These are phyloP conservation scores for Zophobas morio DNA, from an alignment of 1,140 invertebrate genomes.

Conservation along the genomic window DNA sequence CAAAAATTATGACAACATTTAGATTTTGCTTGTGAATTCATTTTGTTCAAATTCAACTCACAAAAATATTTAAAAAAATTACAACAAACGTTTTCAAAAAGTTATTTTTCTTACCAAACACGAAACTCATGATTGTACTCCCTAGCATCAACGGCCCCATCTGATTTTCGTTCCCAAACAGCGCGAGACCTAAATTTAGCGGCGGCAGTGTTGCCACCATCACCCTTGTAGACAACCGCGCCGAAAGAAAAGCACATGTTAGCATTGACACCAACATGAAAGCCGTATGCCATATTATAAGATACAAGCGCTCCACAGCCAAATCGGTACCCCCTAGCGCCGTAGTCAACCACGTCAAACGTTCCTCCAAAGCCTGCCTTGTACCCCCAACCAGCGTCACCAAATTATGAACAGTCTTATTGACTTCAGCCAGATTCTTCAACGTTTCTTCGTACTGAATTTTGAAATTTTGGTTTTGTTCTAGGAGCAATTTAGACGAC, in stretches of 20 bases:
- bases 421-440: constrained; percentile 75
- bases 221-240: constrained; percentile 57
- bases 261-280: constrained; percentile 65
- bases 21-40: no score
- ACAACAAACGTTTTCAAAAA: no score
- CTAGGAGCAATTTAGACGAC: constrained; percentile 70
- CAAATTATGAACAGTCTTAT: constrained; percentile 72
- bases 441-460: constrained; percentile 72
- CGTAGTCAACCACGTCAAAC: constrained; percentile 72
- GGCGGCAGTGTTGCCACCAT: constrained; percentile 59
- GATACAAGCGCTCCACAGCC: constrained; percentile 61
- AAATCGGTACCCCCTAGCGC: constrained; percentile 70
- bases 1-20: no score
- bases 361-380: constrained; percentile 70
- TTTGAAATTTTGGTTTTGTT: constrained; percentile 72
- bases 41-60: not conserved
- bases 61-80: not conserved
- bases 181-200: constrained; percentile 61
- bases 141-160: constrained; percentile 54
- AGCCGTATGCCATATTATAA: constrained; percentile 61
- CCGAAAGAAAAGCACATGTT: constrained; percentile 62
- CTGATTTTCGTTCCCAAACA: constrained; percentile 55
- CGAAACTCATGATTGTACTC: constrained; percentile 50
- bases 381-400: constrained; percentile 71
- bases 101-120: constrained; percentile 55